phyloP scores from a whole-genome alignment of 2,113 vertebrate genomes.

The Ciconia boyciana region DNA sequence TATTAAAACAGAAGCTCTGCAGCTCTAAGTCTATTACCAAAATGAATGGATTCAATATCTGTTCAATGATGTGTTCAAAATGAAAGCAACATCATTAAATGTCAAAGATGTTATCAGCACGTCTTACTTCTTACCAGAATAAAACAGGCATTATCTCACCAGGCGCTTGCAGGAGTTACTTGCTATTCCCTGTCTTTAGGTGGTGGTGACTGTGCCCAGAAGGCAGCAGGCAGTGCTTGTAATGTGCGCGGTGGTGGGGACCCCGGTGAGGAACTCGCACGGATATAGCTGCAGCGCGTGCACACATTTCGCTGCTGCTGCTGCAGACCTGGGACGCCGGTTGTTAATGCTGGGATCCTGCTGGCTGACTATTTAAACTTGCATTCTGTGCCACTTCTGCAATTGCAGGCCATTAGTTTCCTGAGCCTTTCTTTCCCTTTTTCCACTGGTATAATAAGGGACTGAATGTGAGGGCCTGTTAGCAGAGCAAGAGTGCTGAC shows the following conservation, averaged over 20 bases:
- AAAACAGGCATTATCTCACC: slow-evolving; percentile 74
- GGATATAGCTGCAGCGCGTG: accelerated
- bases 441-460: background rate
- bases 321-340: accelerated
- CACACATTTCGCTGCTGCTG: background rate
- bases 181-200: background rate
- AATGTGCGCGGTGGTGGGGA: accelerated
- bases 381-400: background rate
- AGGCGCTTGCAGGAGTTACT: slow-evolving; percentile 21
- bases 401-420: background rate
- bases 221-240: background rate
- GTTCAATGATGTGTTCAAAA: slow-evolving; percentile 89
- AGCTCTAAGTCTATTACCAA: slow-evolving; percentile 80
- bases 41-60: slow-evolving; percentile 92
- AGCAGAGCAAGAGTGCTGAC: background rate
- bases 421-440: background rate
- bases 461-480: background rate
- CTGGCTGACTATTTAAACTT: background rate
- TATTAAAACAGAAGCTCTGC: slow-evolving; percentile 67
- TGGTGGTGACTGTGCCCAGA: background rate
- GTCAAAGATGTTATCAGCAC: slow-evolving; percentile 82
- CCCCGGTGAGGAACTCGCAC: background rate
- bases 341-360: background rate
- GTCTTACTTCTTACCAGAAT: slow-evolving; percentile 75
- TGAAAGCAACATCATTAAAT: slow-evolving; percentile 87